A percentile compares a stretch with the other conserved stretches of the same genome.
phyloP scores from a whole-genome alignment of 2,888 invertebrate species.

The Apamea epomidion region DNA sequence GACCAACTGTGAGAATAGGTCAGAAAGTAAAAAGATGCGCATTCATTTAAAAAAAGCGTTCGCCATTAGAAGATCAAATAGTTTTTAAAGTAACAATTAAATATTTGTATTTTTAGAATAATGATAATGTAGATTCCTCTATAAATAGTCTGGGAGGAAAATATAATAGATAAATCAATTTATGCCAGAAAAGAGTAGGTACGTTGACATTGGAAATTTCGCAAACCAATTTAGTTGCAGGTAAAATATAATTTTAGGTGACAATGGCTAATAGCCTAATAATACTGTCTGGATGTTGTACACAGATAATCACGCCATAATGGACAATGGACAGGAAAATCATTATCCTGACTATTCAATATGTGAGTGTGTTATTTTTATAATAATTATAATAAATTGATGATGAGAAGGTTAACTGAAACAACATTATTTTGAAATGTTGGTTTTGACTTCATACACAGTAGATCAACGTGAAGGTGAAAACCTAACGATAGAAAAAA shows the following conservation, averaged over 20 bases:
- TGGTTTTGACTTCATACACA: not conserved
- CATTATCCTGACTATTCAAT: conserved; percentile 32
- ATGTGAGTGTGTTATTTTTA: conserved; percentile 1
- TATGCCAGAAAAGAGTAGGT: not conserved
- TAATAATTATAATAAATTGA: not conserved
- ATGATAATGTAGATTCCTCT: not conserved
- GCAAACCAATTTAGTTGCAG: conserved; percentile 16
- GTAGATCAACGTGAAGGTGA: not conserved
- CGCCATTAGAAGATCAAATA: no score
- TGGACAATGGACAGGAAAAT: conserved; percentile 37
- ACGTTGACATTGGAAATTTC: not conserved
- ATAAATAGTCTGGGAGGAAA: not conserved
- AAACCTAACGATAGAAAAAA: not conserved
- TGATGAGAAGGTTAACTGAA: not conserved
- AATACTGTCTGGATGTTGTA: not conserved
- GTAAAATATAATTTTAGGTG: conserved; percentile 31
- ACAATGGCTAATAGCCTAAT: conserved; percentile 30
- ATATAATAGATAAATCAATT: not conserved
- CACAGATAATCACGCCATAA: not conserved
- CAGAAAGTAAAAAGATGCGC: no score
- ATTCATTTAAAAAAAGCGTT: no score
- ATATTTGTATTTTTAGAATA: not conserved
- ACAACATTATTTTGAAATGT: not conserved
- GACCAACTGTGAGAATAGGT: no score
- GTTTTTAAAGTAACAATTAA: not conserved